Percentiles rank a stretch among this genome's conserved stretches.
Conservation (phyloP, 2,888 invertebrate genomes). For the Aleiodes alternator region DNA sequence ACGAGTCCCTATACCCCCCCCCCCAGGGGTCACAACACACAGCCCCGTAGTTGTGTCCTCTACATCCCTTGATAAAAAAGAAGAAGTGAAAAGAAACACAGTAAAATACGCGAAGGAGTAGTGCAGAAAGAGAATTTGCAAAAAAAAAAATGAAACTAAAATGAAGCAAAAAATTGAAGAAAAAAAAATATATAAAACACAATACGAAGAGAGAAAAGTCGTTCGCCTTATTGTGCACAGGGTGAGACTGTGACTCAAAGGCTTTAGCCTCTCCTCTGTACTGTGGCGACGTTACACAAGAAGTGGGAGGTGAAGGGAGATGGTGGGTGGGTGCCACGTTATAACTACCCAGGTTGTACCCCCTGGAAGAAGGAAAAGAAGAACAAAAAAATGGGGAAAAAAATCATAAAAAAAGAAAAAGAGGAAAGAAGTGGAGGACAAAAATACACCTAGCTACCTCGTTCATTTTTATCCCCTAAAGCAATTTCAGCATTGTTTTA, state of each 20-base stretch:
- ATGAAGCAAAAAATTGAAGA: slow-evolving; percentile 61
- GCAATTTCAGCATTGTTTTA: slow-evolving; percentile 76
- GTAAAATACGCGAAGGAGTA: too few relatives aligned
- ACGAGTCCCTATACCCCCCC: slow-evolving; percentile 33
- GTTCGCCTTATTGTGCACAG: slow-evolving; percentile 73
- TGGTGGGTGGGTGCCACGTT: slow-evolving; percentile 37
- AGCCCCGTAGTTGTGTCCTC: slow-evolving; percentile 46
- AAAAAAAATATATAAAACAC: slow-evolving; percentile 36
- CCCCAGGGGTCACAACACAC: slow-evolving; percentile 40
- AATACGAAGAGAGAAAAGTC: slow-evolving; percentile 60
- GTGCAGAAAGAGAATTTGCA: background rate
- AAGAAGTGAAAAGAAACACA: slow-evolving; percentile 38
- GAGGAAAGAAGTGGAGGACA: slow-evolving; percentile 71
- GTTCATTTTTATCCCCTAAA: slow-evolving; percentile 76
- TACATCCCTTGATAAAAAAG: slow-evolving; percentile 23
- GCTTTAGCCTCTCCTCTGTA: slow-evolving; percentile 73
- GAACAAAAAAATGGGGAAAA: slow-evolving; percentile 71
- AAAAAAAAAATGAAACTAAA: slow-evolving; percentile 50
- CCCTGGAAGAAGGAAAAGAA: slow-evolving; percentile 54
- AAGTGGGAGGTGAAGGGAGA: slow-evolving; percentile 33
- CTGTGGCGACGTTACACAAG: slow-evolving; percentile 54
- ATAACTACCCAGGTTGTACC: slow-evolving; percentile 66
- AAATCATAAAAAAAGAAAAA: slow-evolving; percentile 59
- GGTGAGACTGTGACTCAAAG: slow-evolving; percentile 74
- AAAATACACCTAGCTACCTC: slow-evolving; percentile 75